Conservation (phyloP, 2,797 vertebrate species). For the Anolis apletophallus region DNA sequence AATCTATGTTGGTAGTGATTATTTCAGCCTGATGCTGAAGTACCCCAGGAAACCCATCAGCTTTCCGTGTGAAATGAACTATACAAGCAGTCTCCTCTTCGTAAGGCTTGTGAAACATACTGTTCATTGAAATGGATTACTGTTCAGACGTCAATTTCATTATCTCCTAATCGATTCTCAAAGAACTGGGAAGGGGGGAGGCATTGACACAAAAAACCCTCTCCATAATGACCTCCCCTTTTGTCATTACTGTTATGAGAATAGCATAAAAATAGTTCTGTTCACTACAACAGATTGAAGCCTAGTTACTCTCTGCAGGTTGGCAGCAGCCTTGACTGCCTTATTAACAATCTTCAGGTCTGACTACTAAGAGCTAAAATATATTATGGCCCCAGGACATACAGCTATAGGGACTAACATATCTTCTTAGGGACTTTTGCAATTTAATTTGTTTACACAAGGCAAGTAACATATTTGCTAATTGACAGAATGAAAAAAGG, state of each 20-base stretch:
- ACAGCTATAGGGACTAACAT: conserved; percentile 49
- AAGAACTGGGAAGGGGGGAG: conserved; percentile 13
- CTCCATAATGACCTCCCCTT: conserved; percentile 65
- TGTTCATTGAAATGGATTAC: conserved; percentile 83
- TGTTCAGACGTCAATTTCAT: conserved; percentile 80
- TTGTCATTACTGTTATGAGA: conserved; percentile 66
- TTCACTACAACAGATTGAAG: conserved; percentile 48
- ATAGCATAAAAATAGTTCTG: conserved; percentile 58
- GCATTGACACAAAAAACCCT: not conserved
- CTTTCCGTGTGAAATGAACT: conserved; percentile 67
- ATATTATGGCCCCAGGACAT: conserved; percentile 49
- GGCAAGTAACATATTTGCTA: conserved; percentile 64
- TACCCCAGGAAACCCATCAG: conserved; percentile 54
- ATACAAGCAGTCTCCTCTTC: conserved; percentile 72
- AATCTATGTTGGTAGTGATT: conserved; percentile 51
- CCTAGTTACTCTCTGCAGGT: conserved; percentile 51
- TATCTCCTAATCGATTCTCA: conserved; percentile 74
- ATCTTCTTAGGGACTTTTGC: conserved; percentile 52
- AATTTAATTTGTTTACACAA: conserved; percentile 65
- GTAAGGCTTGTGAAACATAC: conserved; percentile 69
- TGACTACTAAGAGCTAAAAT: conserved; percentile 51
- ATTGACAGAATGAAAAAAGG: conserved; percentile 44
- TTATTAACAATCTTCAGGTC: conserved; percentile 60
- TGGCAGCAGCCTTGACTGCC: conserved; percentile 31
- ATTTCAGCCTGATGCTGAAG: conserved; percentile 35